These are phyloP conservation scores for Thamnaconus septentrionalis DNA, from an alignment of 2,113 vertebrate genomes.

Conservation along the genomic window DNA sequence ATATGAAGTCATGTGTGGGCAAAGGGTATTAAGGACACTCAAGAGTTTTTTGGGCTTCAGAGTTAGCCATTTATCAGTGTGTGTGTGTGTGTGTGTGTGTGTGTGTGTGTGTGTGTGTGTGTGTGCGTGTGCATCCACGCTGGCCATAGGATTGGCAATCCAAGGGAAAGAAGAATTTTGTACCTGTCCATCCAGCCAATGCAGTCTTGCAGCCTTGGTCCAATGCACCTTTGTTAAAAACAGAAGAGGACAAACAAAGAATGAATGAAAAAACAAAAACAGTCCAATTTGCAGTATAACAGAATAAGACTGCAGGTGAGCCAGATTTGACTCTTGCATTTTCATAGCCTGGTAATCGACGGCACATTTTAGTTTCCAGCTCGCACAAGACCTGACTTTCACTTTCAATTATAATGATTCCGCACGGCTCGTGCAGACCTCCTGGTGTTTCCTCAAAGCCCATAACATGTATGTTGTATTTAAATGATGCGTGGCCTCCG, in stretches of 20 bases:
- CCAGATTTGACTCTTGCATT: too few relatives aligned
- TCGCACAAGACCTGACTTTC: too few relatives aligned
- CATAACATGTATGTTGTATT: not conserved
- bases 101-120: conserved; percentile 9
- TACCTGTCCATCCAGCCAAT: conserved; percentile 99
- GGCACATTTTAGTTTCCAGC: too few relatives aligned
- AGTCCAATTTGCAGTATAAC: not conserved
- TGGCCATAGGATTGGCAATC: not conserved
- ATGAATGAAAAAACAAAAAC: not conserved
- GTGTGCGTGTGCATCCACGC: conserved; percentile 3
- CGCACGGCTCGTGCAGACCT: too few relatives aligned
- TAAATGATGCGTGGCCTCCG: not conserved
- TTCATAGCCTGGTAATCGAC: too few relatives aligned
- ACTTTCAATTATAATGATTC: too few relatives aligned
- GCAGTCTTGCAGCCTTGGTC: conserved; percentile 93
- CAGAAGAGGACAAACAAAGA: conserved; percentile 13
- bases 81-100: conserved; percentile 10
- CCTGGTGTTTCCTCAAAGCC: too few relatives aligned
- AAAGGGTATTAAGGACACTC: conserved; percentile 43
- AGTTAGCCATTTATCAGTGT: conserved; percentile 71
- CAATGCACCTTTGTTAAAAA: conserved; percentile 83
- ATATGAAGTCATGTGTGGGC: not conserved
- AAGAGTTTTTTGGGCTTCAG: conserved; percentile 44
- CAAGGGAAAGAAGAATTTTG: conserved; percentile 18
- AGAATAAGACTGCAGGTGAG: too few relatives aligned